Evolutionary conservation across 1,140 invertebrate genomes (phyloP), one percentile per base, ranked within the genome.

Genomic region (Tachypleus tridentatus): DNA sequence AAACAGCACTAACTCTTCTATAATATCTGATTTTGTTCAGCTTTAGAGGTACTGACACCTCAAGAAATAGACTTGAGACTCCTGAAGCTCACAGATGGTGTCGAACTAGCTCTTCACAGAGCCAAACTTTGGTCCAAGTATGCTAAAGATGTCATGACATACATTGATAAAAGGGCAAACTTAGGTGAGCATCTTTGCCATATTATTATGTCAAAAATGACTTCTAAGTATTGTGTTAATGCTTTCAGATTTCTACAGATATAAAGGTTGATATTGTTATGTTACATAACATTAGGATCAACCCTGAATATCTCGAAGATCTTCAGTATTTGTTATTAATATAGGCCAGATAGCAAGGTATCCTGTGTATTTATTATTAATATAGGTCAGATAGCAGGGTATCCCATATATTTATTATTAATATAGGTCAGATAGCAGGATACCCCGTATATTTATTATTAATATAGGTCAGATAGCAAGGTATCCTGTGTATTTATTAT

Each of bases 91-190:
- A 76, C 76, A 50, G 75, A 78, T 69, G 80, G 81, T 5, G 78
- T 82, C 8, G 79, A 81, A 60, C 61, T 78, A 59, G 80, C 81
- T 5, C 70, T 83, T 47, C 74, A 79, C 53, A 73, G 80, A 62
- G 81, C 81, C 11, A 82, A 83, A 72, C 73, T 79, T 3, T 83
- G 82, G 81, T 78, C 80, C 49, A 81, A 81, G 69, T 82, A 83
- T 71, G 75, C 78, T 57, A 80, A 81, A 69, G 81, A 82, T 70
- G 74, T 83, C 9, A 76, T 81, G 54, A 73, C 72, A 4, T 83
- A 82, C 67, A 76, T 83, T 49, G 82, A 83, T 69, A 80, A 80
- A 70, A 74, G 81, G 63, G 73, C 76, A 10, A 73, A 76, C 63
- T 57, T 66, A 60, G 68, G 68, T 69, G 29, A 49, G 53, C 6